Evolutionary conservation across 1,140 invertebrate species (phyloP).

Genomic region (Notospermus geniculatus): DNA sequence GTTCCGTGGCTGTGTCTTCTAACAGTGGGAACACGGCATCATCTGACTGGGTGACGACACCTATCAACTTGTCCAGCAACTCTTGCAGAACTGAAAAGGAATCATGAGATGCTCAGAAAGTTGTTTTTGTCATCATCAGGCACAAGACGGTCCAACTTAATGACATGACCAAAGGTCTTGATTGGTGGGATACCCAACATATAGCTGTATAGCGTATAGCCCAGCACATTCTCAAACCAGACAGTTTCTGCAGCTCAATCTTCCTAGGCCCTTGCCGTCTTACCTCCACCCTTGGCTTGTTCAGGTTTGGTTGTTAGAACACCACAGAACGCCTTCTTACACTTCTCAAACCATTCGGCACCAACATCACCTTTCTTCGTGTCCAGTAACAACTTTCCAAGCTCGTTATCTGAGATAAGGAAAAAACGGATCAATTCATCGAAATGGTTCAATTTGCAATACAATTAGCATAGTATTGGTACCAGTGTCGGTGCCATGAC

Average conservation of each 20-base stretch:
- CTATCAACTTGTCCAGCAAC: conserved; percentile 38
- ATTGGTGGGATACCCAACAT: too few relatives aligned
- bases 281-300: conserved; percentile 43
- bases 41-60: conserved; percentile 33
- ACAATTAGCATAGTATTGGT: neutral
- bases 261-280: too few relatives aligned
- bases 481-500: too few relatives aligned
- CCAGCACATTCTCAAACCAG: too few relatives aligned
- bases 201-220: too few relatives aligned
- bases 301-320: conserved; percentile 42
- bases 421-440: conserved; percentile 8
- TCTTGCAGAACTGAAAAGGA: conserved; percentile 44
- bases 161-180: too few relatives aligned
- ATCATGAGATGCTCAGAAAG: too few relatives aligned
- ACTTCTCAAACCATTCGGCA: conserved; percentile 47
- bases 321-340: conserved; percentile 33
- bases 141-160: too few relatives aligned
- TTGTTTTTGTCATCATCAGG: too few relatives aligned
- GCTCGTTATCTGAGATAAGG: conserved; percentile 45
- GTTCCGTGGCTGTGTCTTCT: conserved; percentile 43
- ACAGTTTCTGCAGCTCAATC: too few relatives aligned
- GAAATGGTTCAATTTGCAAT: neutral
- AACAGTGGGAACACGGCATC: conserved; percentile 44
- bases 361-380: conserved; percentile 34
- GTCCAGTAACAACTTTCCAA: conserved; percentile 40